A percentile compares a stretch with the other conserved stretches of the same genome.
These are phyloP conservation scores for Schizopygopsis pylzovi DNA, from an alignment of 2,797 vertebrate species.

Conservation along the genomic window DNA sequence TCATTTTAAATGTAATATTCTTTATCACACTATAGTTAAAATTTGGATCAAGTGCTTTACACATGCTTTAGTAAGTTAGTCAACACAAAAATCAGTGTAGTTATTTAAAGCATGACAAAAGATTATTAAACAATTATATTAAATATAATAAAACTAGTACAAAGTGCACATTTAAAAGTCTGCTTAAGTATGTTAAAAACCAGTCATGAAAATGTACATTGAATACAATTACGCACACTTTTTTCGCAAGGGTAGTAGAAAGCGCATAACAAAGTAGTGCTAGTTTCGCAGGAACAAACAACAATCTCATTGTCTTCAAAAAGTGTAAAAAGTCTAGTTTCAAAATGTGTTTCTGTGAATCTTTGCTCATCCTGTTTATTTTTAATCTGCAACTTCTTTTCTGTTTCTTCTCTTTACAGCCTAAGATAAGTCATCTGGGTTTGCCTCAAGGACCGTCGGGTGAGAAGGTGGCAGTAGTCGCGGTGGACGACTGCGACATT, in stretches of 20 bases:
- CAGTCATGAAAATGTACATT: neutral
- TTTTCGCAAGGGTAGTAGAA: neutral
- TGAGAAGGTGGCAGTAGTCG: conserved; percentile 96
- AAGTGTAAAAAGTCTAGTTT: neutral
- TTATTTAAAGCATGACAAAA: neutral
- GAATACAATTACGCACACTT: neutral
- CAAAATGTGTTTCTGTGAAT: neutral
- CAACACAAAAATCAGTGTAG: neutral
- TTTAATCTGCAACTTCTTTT: neutral
- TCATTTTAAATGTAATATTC: neutral
- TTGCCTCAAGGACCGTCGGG: conserved; percentile 93
- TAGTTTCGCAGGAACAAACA: neutral
- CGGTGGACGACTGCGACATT: conserved; percentile 94
- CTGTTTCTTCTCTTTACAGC: conserved; percentile 75
- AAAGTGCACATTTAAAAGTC: neutral
- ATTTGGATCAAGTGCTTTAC: neutral
- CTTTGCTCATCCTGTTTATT: neutral
- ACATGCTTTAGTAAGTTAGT: neutral
- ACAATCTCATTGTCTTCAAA: neutral
- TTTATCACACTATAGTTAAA: neutral
- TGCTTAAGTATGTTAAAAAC: neutral
- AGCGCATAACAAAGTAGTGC: neutral
- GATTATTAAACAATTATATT: neutral
- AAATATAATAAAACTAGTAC: too few relatives aligned
- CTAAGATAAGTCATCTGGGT: conserved; percentile 91